Base-by-base conservation (phyloP, 2,797 vertebrate genomes). In the Acrossocheilus fasciatus region DNA sequence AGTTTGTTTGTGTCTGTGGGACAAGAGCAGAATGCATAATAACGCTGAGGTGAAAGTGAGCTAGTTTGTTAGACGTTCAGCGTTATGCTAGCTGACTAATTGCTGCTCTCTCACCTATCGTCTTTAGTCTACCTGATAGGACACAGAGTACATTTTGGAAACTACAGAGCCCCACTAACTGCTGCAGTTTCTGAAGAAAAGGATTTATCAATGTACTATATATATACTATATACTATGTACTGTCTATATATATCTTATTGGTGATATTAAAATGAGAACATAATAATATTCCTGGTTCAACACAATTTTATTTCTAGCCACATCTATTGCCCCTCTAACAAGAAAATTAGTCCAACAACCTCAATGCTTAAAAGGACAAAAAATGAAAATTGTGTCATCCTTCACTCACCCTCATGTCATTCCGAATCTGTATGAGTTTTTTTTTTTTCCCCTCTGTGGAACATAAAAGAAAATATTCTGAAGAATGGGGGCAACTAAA, bases 1-100 rank as follows among this genome's bases (percentile, higher is more conserved):
- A 59, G 50, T 43, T 26, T 23, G 50, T 74, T 75, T 83, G 64
- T 52, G 45, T 81, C 45, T 39, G 45, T 45, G 39, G 66, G 80
- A 54, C 4, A 9, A 73, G 36, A 6, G 39, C 39, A n/a, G 54
- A 59, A 73, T 73, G 30, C 70, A 52, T 81, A 82, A 54, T 54
- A 70, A 82, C 8, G 17, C 41, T n/a, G 30, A 59, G 76, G 39
- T 39, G 23, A 73, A 73, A 72, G 36, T 45, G 68, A 82, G 45
- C 36, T 83, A 0, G 1, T 43, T 83, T 73, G 52, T 59, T 59
- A 73, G 26, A 84, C 59, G 10, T 41, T 75, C 41, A 15, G n/a
- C 10, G 2, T 41, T 76, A 52, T 26, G 50, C 20, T 66, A 50
- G 14, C 82, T 66, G 73, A 52, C 20, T 75, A 75, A 75, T 75